These are phyloP conservation scores for Leptopilina boulardi DNA, from an alignment of 1,140 invertebrate genomes.

Conservation along the genomic window DNA sequence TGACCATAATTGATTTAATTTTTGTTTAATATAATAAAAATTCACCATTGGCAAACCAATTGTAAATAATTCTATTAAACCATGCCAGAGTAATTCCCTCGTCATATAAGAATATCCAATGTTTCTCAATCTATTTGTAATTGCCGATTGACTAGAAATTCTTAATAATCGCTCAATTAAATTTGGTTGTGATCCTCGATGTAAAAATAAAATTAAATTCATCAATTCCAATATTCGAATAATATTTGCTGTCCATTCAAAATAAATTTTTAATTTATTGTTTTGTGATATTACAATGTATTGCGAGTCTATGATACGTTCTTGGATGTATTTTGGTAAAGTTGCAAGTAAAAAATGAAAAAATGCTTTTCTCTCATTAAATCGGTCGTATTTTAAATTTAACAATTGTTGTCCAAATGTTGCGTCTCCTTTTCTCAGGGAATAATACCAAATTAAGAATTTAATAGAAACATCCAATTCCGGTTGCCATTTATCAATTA, in stretches of 20 bases:
- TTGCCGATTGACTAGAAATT: constrained; percentile 62
- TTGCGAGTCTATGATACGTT: constrained; percentile 55
- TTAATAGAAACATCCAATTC: constrained; percentile 68
- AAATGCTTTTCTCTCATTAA: constrained; percentile 63
- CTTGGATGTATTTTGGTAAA: constrained; percentile 64
- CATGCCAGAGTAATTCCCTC: constrained; percentile 73
- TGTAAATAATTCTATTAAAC: constrained; percentile 69
- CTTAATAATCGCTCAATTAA: constrained; percentile 65
- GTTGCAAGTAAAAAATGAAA: constrained; percentile 62
- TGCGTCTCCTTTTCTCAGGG: constrained; percentile 62
- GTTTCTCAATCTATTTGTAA: constrained; percentile 58
- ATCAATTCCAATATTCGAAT: constrained; percentile 64
- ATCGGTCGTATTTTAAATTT: constrained; percentile 67
- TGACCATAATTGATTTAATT: constrained; percentile 55
- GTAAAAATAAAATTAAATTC: constrained; percentile 67
- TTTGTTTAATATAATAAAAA: constrained; percentile 64
- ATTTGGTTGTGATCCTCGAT: constrained; percentile 67
- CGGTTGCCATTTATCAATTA: constrained; percentile 65
- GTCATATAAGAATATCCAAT: constrained; percentile 76
- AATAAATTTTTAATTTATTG: constrained; percentile 47
- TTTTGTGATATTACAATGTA: constrained; percentile 38
- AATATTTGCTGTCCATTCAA: constrained; percentile 58
- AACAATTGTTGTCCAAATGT: constrained; percentile 72
- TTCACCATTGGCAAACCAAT: constrained; percentile 70
- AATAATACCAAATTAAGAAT: constrained; percentile 69